phyloP scores from a whole-genome alignment of 2,113 vertebrate species.

The Epinephelus fuscoguttatus region DNA sequence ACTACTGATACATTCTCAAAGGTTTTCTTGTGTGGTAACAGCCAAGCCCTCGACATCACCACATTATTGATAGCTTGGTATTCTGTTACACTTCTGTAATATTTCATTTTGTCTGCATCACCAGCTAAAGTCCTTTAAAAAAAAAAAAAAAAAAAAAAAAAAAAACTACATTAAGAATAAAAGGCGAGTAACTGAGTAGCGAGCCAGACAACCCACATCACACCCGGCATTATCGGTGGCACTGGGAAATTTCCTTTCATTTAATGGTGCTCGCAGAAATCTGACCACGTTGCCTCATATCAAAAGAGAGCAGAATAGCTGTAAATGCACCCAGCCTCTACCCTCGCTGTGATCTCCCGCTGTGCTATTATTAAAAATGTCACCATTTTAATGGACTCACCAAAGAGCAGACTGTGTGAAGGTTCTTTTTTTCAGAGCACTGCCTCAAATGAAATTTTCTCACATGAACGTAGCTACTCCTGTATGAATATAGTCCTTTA shows the following conservation, averaged over 20 bases:
- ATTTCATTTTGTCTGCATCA: slow-evolving; percentile 27
- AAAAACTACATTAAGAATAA: slow-evolving; percentile 19
- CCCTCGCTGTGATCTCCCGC: slow-evolving; percentile 63
- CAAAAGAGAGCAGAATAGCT: slow-evolving; percentile 56
- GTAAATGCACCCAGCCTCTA: slow-evolving; percentile 53
- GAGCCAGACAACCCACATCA: slow-evolving; percentile 43
- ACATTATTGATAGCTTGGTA: slow-evolving; percentile 1
- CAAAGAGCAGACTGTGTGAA: slow-evolving; percentile 56
- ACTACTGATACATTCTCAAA: background rate
- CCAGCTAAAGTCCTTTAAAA: too few species aligned
- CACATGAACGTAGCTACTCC: slow-evolving; percentile 23
- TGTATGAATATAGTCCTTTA: slow-evolving; percentile 39
- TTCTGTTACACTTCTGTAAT: slow-evolving; percentile 33
- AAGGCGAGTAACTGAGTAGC: slow-evolving; percentile 10
- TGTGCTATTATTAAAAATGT: slow-evolving; percentile 76
- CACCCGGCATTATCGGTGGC: slow-evolving; percentile 28
- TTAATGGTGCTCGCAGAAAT: slow-evolving; percentile 61
- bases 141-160: too few species aligned
- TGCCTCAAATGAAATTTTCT: slow-evolving; percentile 47
- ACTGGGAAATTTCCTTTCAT: slow-evolving; percentile 61
- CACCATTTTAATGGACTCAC: slow-evolving; percentile 70
- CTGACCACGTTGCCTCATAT: slow-evolving; percentile 41
- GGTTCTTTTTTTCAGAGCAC: slow-evolving; percentile 12
- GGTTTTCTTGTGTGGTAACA: background rate
- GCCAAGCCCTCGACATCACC: background rate